phyloP scores from a whole-genome alignment of 2,797 vertebrate species.

The Ispidina picta region DNA sequence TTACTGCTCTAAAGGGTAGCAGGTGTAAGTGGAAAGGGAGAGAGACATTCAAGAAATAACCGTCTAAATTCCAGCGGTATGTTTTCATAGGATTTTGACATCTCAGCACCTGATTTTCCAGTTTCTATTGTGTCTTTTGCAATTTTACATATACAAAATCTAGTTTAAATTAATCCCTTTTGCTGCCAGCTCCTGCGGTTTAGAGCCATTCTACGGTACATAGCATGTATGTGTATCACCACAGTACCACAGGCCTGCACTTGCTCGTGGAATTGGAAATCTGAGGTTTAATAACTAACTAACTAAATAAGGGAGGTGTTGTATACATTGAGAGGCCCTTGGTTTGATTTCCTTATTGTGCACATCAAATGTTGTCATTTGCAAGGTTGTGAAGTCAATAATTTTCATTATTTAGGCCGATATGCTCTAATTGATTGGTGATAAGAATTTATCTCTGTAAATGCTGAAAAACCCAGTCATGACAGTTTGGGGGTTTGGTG shows the following conservation, averaged over 20 bases:
- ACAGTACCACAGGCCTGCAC: rapidly evolving
- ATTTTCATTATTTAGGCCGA: background rate
- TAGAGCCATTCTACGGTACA: background rate
- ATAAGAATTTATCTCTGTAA: background rate
- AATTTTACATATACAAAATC: background rate
- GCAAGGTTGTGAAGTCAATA: background rate
- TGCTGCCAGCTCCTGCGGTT: background rate
- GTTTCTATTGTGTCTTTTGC: background rate
- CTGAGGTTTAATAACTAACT: background rate
- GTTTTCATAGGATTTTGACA: slow-evolving; percentile 8
- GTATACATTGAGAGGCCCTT: background rate
- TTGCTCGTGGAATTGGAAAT: background rate
- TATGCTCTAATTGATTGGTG: background rate
- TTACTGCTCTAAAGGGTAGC: background rate
- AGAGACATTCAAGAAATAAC: background rate
- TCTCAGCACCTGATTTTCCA: background rate
- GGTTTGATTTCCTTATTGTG: background rate
- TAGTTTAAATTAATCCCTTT: background rate
- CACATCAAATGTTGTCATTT: background rate
- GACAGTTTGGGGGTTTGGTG: background rate
- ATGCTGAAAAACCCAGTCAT: background rate
- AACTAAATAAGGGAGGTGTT: background rate
- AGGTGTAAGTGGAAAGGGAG: background rate
- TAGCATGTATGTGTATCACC: rapidly evolving
- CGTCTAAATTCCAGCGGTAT: background rate